Evolutionary conservation across 2,797 vertebrate genomes (phyloP), one percentile per base, ranked within the genome.

Genomic region (Galago senegalensis): DNA sequence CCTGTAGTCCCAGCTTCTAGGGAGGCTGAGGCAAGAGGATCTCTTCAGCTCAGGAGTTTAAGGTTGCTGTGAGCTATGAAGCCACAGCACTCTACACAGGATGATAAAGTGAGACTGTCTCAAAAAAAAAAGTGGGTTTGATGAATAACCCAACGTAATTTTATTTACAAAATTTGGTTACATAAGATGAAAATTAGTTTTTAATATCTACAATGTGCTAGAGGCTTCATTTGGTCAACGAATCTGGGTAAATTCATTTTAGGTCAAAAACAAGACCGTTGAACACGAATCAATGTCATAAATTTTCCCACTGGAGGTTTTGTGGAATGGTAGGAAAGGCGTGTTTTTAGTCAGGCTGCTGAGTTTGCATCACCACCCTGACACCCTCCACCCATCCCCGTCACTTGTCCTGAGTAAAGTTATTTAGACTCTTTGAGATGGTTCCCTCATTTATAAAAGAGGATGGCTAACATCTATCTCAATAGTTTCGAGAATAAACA

Each of bases 71-170:
- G 49, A 53, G 49, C 49, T 53, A 53, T 16, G 14, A 53, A 53
- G 49, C 13, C 13, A 53, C 49, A 53, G 49, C 49, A 53, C 49
- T 53, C 49, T 53, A 53, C 13, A 53, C 49, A 53, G 49, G 13
- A 53, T 16, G 49, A 53, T 14, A 53, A 53, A 53, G 14, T 53
- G 49, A 53, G 49, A 53, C 49, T 53, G 49, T 53, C 49, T 53
- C 49, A 53, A 53, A 53, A 53, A 49, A 46, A 53, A 93, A 94
- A 37, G 43, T 89, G 69, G 25, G 21, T 91, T 69, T 88, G 58
- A 85, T 75, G 86, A 73, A 85, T 77, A 46, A 77, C 10, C 34
- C 20, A 65, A 12, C 53, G 37, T 81, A 61, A 91, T 85, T 91
- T 69, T 75, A 79, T 56, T 77, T 87, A n/a, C 49, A 53, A 49